Conservation (phyloP, 2,113 vertebrate genomes). For the Oxygymnocypris stewartii region DNA sequence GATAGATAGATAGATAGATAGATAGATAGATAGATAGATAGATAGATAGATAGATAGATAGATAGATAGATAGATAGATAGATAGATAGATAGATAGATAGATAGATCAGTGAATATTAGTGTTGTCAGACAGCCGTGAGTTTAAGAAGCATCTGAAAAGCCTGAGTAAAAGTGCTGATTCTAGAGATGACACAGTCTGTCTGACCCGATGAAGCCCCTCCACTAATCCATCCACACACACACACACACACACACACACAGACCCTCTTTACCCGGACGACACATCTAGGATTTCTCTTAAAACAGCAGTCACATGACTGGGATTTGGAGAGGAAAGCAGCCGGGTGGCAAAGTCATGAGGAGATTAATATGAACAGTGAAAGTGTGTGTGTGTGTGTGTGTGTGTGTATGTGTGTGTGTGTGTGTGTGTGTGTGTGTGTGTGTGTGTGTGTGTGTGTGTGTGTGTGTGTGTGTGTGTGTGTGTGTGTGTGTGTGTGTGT, state of each 20-base stretch:
- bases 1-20: not conserved
- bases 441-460: too few species aligned
- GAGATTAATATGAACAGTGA: constrained; percentile 45
- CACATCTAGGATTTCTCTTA: constrained; percentile 42
- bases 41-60: not conserved
- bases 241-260: too few species aligned
- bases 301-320: constrained; percentile 44
- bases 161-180: constrained; percentile 43
- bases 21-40: not conserved
- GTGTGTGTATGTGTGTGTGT: not conserved
- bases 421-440: too few species aligned
- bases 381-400: not conserved
- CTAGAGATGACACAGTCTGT: constrained; percentile 45
- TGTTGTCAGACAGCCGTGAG: constrained; percentile 2
- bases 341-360: constrained; percentile 43
- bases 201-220: constrained; percentile 48
- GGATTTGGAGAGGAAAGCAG: constrained; percentile 47
- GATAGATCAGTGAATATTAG: not conserved
- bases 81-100: too few species aligned
- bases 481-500: too few species aligned
- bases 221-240: constrained; percentile 53
- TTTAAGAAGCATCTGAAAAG: constrained; percentile 6
- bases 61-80: not conserved
- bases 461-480: too few species aligned
- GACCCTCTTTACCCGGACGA: constrained; percentile 17